A percentile compares a stretch with the other conserved stretches of the same genome.
phyloP scores from a whole-genome alignment of 2,888 invertebrate species.

The Alentia gelatinosa region DNA sequence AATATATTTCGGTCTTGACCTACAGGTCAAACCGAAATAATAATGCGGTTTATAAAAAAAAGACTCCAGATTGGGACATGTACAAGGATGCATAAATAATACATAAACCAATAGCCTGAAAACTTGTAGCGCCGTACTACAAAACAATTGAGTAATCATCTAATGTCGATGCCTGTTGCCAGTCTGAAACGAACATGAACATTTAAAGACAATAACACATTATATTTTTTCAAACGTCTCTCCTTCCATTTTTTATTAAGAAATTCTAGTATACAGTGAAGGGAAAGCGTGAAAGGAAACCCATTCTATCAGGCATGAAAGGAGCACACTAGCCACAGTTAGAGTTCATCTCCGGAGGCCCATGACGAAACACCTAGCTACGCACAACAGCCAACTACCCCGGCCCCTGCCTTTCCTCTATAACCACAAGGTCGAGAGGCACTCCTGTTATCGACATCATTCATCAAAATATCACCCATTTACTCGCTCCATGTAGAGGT shows the following conservation, averaged over 20 bases:
- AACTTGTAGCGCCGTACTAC: too few relatives aligned
- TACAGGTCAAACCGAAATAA: too few relatives aligned
- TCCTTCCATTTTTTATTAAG: constrained; percentile 37
- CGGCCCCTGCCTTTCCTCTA: neutral
- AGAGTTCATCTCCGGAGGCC: neutral
- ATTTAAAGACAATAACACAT: too few relatives aligned
- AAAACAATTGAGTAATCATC: too few relatives aligned
- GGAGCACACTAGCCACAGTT: neutral
- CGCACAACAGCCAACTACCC: constrained; percentile 20
- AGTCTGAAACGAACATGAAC: too few relatives aligned
- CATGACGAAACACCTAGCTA: constrained; percentile 14
- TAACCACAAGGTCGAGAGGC: neutral
- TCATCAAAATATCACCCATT: constrained; percentile 22
- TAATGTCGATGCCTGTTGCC: too few relatives aligned
- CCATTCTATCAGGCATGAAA: constrained; percentile 48
- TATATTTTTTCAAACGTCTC: neutral
- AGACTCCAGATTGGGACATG: too few relatives aligned
- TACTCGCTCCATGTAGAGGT: neutral
- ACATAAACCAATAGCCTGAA: too few relatives aligned
- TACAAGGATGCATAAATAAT: too few relatives aligned
- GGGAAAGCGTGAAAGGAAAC: constrained; percentile 39
- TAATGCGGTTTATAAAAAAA: too few relatives aligned
- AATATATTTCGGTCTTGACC: too few relatives aligned
- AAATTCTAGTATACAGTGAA: constrained; percentile 33
- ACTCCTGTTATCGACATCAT: neutral